phyloP scores from a whole-genome alignment of 2,888 invertebrate genomes.

The Disparrhopalites patrizii region DNA sequence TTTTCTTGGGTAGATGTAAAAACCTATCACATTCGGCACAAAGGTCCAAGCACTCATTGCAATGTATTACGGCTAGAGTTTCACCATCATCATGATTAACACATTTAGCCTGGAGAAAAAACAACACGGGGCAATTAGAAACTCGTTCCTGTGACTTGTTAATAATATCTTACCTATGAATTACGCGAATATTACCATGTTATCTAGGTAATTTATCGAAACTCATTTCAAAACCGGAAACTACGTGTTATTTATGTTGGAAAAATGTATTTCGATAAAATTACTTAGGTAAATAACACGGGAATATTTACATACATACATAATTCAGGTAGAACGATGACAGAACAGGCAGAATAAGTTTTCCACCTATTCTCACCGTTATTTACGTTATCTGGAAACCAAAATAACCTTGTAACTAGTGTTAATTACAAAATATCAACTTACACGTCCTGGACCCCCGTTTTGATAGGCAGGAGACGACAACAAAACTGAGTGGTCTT shows the following conservation, averaged over 20 bases:
- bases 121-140: neutral
- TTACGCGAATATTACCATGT: too few species aligned
- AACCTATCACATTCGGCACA: conserved; percentile 96
- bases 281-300: too few species aligned
- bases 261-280: too few species aligned
- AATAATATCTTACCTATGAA: too few species aligned
- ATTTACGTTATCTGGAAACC: neutral
- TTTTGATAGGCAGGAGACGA: conserved; percentile 73
- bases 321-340: too few species aligned
- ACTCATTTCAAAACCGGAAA: too few species aligned
- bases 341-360: too few species aligned
- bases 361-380: too few species aligned
- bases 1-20: conserved; percentile 84
- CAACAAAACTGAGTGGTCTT: conserved; percentile 78
- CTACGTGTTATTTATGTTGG: too few species aligned
- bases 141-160: too few species aligned
- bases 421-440: neutral
- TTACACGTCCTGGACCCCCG: conserved; percentile 56
- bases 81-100: conserved; percentile 95
- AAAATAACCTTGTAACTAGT: neutral
- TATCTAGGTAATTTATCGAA: too few species aligned
- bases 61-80: conserved; percentile 88
- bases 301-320: too few species aligned
- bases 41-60: conserved; percentile 82
- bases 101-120: conserved; percentile 68